Percentiles rank a stretch among this genome's conserved stretches.
phyloP scores from a whole-genome alignment of 23 tunicate species.

The Pegea sp. region DNA sequence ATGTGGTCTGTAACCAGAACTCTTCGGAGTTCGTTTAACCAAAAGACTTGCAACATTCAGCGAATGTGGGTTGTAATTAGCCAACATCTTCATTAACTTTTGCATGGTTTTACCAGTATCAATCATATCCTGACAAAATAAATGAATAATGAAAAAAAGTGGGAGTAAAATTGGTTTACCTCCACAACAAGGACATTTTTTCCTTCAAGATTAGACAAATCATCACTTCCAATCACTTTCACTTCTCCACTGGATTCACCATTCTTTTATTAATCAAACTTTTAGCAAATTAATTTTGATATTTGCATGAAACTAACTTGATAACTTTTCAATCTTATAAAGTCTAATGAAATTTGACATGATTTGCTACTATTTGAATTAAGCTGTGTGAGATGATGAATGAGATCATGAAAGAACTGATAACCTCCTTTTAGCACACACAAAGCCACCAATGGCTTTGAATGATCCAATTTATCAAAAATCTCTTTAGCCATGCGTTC shows the following conservation, averaged over 20 bases:
- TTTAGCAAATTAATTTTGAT: no score
- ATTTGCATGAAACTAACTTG: no score
- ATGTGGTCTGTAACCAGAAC: slow-evolving; percentile 66
- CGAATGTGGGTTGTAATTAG: slow-evolving; percentile 41
- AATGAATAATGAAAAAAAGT: no score
- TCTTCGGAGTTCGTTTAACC: slow-evolving; percentile 58
- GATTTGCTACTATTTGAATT: slow-evolving; percentile 32
- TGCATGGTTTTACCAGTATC: slow-evolving; percentile 78
- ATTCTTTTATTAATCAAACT: slow-evolving; percentile 13
- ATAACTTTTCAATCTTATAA: slow-evolving; percentile 75
- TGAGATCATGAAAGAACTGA: slow-evolving; percentile 64
- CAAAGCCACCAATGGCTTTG: slow-evolving; percentile 49
- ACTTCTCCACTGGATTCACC: slow-evolving; percentile 61
- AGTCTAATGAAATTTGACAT: slow-evolving; percentile 59
- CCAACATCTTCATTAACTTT: slow-evolving; percentile 32
- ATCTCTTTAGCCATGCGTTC: slow-evolving; percentile 59
- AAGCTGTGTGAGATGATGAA: slow-evolving; percentile 26
- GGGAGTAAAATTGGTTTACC: background rate
- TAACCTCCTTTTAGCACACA: slow-evolving; percentile 91
- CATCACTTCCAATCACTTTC: slow-evolving; percentile 83
- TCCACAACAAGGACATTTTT: slow-evolving; percentile 83
- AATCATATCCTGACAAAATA: slow-evolving; percentile 49
- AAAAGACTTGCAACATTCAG: slow-evolving; percentile 53
- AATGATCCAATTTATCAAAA: slow-evolving; percentile 28
- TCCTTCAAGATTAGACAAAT: slow-evolving; percentile 23